Conservation (phyloP, 2,797 vertebrate species). For the Sebastes elongatus region DNA sequence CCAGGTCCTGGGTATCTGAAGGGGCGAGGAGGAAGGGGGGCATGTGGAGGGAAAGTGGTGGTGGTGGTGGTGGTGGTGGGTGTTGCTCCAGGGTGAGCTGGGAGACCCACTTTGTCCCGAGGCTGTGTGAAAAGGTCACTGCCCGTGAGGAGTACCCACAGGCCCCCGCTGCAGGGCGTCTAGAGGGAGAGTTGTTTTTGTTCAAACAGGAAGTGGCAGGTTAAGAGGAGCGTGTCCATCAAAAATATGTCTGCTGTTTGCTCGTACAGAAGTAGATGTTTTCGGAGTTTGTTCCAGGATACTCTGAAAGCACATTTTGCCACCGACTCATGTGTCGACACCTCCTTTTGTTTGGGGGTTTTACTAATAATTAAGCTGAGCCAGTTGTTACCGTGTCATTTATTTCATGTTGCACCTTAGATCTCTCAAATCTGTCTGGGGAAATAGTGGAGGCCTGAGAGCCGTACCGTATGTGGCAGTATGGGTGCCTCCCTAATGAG, state of each 20-base stretch:
- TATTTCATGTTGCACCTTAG: slow-evolving; percentile 10
- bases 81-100: slow-evolving; percentile 72
- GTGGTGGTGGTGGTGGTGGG: slow-evolving; percentile 27
- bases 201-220: slow-evolving; percentile 80
- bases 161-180: slow-evolving; percentile 77
- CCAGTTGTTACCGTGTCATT: neutral
- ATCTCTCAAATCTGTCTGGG: slow-evolving; percentile 19
- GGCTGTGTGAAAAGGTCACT: slow-evolving; percentile 82
- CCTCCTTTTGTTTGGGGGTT: neutral
- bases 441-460: slow-evolving; percentile 22
- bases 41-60: slow-evolving; percentile 6
- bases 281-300: slow-evolving; percentile 41
- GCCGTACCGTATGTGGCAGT: slow-evolving; percentile 7
- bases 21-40: neutral
- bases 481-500: slow-evolving; percentile 67
- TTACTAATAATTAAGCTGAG: neutral
- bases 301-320: slow-evolving; percentile 4
- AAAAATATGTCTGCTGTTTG: slow-evolving; percentile 61
- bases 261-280: slow-evolving; percentile 33
- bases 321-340: neutral
- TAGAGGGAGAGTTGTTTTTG: slow-evolving; percentile 75
- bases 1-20: slow-evolving; percentile 38
- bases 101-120: slow-evolving; percentile 76
- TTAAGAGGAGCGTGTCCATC: slow-evolving; percentile 74
- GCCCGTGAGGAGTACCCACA: slow-evolving; percentile 73